phyloP scores from a whole-genome alignment of 2,797 vertebrate genomes.

The Phylloscopus collybita region DNA sequence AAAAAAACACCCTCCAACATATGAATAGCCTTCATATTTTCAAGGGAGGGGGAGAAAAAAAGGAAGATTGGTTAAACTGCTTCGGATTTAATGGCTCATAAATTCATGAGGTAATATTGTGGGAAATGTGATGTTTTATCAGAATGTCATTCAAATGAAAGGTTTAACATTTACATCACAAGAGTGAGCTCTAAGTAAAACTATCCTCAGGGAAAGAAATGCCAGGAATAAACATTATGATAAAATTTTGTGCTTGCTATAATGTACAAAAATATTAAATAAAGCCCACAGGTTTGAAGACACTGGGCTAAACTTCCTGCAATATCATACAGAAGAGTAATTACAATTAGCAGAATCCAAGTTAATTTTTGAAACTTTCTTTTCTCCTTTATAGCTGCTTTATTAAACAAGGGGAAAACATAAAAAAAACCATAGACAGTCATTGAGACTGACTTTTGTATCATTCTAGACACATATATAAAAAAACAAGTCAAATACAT shows the following conservation, averaged over 20 bases:
- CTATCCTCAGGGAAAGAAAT: slow-evolving; percentile 83
- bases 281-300: slow-evolving; percentile 14
- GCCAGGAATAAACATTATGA: slow-evolving; percentile 83
- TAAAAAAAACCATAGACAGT: neutral
- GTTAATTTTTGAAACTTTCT: neutral
- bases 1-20: slow-evolving; percentile 68
- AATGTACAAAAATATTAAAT: slow-evolving; percentile 17
- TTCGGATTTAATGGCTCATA: slow-evolving; percentile 80
- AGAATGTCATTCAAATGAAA: slow-evolving; percentile 98
- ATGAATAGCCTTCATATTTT: slow-evolving; percentile 79
- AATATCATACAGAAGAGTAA: neutral
- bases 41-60: neutral
- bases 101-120: slow-evolving; percentile 84
- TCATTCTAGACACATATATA: neutral
- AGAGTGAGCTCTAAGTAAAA: slow-evolving; percentile 83
- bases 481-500: neutral
- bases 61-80: slow-evolving; percentile 48
- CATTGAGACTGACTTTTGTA: neutral
- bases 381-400: neutral
- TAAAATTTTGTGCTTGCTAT: slow-evolving; percentile 56
- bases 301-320: slow-evolving; percentile 35
- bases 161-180: slow-evolving; percentile 98
- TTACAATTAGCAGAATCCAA: neutral
- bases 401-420: neutral
- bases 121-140: slow-evolving; percentile 86